These are phyloP conservation scores for Zalophus californianus DNA, from an alignment of 2,797 vertebrate genomes.

Conservation along the genomic window DNA sequence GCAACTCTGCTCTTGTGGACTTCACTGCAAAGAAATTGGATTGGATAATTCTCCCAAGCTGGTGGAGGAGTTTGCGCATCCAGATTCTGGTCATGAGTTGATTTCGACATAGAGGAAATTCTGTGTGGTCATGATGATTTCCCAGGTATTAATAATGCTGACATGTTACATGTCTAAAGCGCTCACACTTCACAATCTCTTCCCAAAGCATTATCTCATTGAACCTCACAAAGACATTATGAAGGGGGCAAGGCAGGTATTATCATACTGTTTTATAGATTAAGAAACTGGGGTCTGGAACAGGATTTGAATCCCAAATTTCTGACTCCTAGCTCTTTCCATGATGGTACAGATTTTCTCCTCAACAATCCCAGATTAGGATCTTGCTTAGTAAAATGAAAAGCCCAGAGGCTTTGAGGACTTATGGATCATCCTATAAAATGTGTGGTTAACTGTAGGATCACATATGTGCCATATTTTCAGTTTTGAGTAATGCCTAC, in stretches of 20 bases:
- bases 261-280: not conserved
- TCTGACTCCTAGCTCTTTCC: not conserved
- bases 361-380: not conserved
- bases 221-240: not conserved
- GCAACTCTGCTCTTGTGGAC: not conserved
- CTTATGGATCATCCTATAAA: not conserved
- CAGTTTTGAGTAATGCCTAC: not conserved
- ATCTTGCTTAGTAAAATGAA: slow-evolving; percentile 48
- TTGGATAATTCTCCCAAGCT: not conserved
- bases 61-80: not conserved
- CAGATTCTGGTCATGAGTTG: not conserved
- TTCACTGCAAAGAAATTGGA: slow-evolving; percentile 17
- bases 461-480: not conserved
- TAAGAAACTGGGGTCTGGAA: not conserved
- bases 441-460: slow-evolving; percentile 33
- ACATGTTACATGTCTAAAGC: not conserved
- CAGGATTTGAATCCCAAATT: not conserved
- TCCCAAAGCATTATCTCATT: not conserved
- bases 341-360: not conserved
- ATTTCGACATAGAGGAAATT: not conserved
- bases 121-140: slow-evolving; percentile 10
- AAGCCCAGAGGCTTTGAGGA: slow-evolving; percentile 12
- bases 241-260: not conserved
- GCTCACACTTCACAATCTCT: slow-evolving; percentile 18
- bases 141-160: not conserved